phyloP scores from a whole-genome alignment of 2,797 vertebrate species.

The Leptatherina wallacei region DNA sequence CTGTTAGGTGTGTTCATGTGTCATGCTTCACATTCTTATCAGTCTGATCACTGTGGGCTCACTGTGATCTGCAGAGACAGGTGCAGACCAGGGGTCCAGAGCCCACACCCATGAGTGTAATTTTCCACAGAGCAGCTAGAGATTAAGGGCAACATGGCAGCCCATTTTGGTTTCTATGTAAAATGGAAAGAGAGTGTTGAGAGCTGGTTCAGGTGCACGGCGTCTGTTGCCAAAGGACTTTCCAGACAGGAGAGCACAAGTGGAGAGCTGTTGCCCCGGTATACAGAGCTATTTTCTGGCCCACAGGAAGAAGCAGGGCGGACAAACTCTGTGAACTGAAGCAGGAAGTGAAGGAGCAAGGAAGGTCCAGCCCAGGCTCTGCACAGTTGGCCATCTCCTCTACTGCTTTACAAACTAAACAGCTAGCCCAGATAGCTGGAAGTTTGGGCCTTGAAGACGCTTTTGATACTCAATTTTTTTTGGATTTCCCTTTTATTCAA shows the following conservation, averaged over 20 bases:
- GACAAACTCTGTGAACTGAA: conserved; percentile 57
- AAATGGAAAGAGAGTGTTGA: conserved; percentile 32
- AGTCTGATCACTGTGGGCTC: conserved; percentile 43
- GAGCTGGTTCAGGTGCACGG: conserved; percentile 30
- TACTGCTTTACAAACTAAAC: conserved; percentile 40
- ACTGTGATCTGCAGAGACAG: conserved; percentile 76
- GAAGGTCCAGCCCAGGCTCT: conserved; percentile 71
- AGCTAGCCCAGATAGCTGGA: conserved; percentile 17
- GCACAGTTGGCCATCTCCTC: conserved; percentile 49
- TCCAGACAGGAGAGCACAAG: conserved; percentile 17
- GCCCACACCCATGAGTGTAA: conserved; percentile 31
- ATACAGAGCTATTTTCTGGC: conserved; percentile 57
- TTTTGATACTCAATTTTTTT: neutral
- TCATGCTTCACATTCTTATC: conserved; percentile 70
- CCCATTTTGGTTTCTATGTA: conserved; percentile 23
- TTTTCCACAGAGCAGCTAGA: conserved; percentile 50
- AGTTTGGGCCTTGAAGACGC: conserved; percentile 21
- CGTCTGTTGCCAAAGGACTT: conserved; percentile 33
- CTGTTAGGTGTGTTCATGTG: conserved; percentile 38
- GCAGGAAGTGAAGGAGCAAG: conserved; percentile 81
- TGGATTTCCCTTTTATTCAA: conserved; percentile 37
- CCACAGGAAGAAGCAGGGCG: conserved; percentile 80
- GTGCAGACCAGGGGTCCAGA: conserved; percentile 59
- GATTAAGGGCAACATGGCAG: conserved; percentile 51
- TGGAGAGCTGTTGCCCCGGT: conserved; percentile 23